phyloP scores from a whole-genome alignment of 2,888 invertebrate genomes.

The Pammene aurita region DNA sequence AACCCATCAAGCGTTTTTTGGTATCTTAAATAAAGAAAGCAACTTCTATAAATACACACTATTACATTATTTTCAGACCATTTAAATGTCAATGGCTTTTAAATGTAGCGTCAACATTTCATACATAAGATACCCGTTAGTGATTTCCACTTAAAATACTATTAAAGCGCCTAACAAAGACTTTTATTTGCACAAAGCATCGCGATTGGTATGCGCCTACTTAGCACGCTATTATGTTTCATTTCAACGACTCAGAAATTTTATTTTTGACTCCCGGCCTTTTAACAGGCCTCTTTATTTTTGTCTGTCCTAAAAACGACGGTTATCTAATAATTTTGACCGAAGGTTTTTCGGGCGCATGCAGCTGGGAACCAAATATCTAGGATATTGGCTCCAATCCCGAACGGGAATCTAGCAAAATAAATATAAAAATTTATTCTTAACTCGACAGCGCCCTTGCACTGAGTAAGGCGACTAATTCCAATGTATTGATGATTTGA shows the following conservation, averaged over 20 bases:
- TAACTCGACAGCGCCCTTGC: no score
- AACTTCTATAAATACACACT: not conserved
- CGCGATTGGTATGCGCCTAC: slow-evolving; percentile 33
- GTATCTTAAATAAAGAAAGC: not conserved
- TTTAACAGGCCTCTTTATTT: no score
- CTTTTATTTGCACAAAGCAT: slow-evolving; percentile 38
- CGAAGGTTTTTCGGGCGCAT: no score
- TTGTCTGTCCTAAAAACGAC: no score
- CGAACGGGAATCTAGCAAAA: no score
- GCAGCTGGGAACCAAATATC: no score
- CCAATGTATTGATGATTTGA: no score
- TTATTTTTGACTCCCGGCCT: not conserved
- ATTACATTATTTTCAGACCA: not conserved
- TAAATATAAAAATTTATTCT: no score
- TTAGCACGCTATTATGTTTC: slow-evolving; percentile 32
- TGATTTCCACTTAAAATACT: slow-evolving; percentile 43
- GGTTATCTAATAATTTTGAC: no score
- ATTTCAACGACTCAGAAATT: slow-evolving; percentile 14
- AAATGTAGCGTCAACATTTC: not conserved
- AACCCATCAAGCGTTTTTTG: not conserved
- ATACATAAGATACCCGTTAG: slow-evolving; percentile 36
- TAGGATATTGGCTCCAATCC: no score
- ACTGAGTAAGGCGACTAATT: no score
- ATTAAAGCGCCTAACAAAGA: slow-evolving; percentile 41
- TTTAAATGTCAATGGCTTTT: slow-evolving; percentile 1